Conservation (phyloP, 2,113 vertebrate species). For the Perca schrenkii region DNA sequence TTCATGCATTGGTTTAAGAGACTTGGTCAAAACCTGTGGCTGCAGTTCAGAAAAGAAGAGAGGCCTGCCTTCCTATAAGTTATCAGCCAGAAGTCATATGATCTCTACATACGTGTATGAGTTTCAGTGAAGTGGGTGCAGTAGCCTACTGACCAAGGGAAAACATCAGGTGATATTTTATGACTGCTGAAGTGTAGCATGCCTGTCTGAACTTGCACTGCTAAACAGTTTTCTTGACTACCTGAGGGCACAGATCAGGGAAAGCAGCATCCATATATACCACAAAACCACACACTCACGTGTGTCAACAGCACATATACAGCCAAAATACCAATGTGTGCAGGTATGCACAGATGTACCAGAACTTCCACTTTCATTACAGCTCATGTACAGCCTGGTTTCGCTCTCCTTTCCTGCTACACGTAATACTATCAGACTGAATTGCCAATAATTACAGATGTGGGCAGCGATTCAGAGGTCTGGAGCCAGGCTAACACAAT, state of each 20-base stretch:
- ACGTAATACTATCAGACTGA: background rate
- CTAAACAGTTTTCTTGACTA: constrained; percentile 45
- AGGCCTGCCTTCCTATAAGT: background rate
- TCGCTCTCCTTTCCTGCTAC: background rate
- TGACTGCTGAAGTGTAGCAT: constrained; percentile 3
- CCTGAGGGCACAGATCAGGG: constrained; percentile 48
- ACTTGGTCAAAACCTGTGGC: constrained; percentile 4
- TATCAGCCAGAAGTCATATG: background rate
- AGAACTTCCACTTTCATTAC: constrained; percentile 5
- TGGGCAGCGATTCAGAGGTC: background rate
- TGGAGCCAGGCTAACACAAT: background rate
- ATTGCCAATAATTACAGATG: constrained; percentile 9
- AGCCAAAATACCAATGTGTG: constrained; percentile 8
- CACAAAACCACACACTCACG: constrained; percentile 31
- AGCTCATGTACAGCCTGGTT: constrained; percentile 20
- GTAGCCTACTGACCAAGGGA: background rate
- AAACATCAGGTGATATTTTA: constrained; percentile 1
- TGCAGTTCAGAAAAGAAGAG: constrained; percentile 2
- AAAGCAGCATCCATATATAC: constrained; percentile 30
- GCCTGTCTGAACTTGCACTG: constrained; percentile 44
- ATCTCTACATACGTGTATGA: background rate
- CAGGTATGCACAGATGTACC: constrained; percentile 34
- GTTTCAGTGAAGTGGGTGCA: background rate
- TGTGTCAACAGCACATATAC: constrained; percentile 38
- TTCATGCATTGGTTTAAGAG: background rate